A percentile compares a stretch with the other conserved stretches of the same genome.
These are phyloP conservation scores for Heliothis peltigera DNA, from an alignment of 2,888 invertebrate genomes.

Conservation along the genomic window DNA sequence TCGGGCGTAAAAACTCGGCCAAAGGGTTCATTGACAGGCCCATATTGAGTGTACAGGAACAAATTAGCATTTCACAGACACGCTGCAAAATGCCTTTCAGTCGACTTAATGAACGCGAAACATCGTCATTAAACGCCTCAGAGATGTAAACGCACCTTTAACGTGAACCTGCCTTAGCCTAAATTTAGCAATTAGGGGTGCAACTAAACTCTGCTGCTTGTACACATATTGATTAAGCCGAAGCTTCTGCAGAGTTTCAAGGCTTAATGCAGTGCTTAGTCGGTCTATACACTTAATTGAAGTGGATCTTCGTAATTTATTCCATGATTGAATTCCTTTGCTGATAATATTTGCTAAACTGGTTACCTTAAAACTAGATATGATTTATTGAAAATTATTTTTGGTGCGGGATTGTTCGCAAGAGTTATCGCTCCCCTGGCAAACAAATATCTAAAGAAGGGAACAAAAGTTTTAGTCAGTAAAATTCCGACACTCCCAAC, in stretches of 20 bases:
- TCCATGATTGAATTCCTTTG: conserved; percentile 6
- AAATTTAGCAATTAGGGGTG: conserved; percentile 81
- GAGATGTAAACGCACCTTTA: conserved; percentile 72
- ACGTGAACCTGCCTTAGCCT: conserved; percentile 66
- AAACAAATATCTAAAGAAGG: too few species aligned
- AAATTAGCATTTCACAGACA: conserved; percentile 88
- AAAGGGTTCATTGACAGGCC: conserved; percentile 77
- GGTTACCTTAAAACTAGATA: too few species aligned
- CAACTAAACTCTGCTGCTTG: conserved; percentile 66
- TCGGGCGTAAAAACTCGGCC: conserved; percentile 78
- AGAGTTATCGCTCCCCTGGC: too few species aligned
- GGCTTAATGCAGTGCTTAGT: conserved; percentile 61
- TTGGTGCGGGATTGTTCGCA: too few species aligned
- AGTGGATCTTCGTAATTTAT: conserved; percentile 40
- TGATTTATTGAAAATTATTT: too few species aligned
- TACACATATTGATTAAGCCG: conserved; percentile 73
- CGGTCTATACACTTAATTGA: conserved; percentile 43
- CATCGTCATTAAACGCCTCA: conserved; percentile 84
- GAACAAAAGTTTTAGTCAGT: too few species aligned
- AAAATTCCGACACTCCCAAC: too few species aligned
- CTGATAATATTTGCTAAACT: conserved; percentile 3
- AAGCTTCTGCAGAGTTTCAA: conserved; percentile 60
- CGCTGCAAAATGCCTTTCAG: conserved; percentile 81
- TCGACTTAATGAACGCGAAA: conserved; percentile 85
- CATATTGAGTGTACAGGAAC: conserved; percentile 85